These are phyloP conservation scores for Lagopus leucura DNA, from an alignment of 2,113 vertebrate genomes.

Conservation along the genomic window DNA sequence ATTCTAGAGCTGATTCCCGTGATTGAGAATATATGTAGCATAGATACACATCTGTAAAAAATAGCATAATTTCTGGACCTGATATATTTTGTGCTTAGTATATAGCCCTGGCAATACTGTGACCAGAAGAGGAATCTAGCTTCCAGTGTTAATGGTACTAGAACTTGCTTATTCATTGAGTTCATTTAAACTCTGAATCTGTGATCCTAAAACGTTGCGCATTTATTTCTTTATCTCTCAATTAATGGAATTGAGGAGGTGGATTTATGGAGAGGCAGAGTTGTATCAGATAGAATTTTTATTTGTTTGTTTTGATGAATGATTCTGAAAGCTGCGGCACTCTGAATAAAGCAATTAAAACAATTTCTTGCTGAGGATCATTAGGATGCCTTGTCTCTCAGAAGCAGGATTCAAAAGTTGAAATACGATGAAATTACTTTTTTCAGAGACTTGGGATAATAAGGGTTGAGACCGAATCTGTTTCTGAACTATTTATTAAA, in stretches of 20 bases:
- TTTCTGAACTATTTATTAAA: constrained; percentile 9
- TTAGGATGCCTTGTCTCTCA: neutral
- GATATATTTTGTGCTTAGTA: neutral
- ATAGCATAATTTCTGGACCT: neutral
- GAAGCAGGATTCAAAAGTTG: neutral
- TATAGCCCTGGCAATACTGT: neutral
- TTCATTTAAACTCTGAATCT: neutral
- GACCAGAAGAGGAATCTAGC: neutral
- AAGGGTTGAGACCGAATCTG: neutral
- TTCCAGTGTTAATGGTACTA: neutral
- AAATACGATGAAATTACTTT: neutral
- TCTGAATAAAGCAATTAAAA: neutral
- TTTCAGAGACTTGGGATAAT: neutral
- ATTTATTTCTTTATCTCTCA: neutral
- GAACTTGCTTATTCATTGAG: neutral
- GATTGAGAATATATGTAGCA: neutral
- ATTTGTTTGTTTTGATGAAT: neutral
- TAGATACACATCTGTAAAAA: neutral
- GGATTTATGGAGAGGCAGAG: neutral
- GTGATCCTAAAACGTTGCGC: neutral
- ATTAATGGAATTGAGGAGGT: neutral
- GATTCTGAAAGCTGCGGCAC: neutral
- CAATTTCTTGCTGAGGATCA: neutral
- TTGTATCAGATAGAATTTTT: neutral
- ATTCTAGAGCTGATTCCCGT: neutral